Conservation (phyloP, 2,113 vertebrate genomes). For the Gavialis gangeticus region DNA sequence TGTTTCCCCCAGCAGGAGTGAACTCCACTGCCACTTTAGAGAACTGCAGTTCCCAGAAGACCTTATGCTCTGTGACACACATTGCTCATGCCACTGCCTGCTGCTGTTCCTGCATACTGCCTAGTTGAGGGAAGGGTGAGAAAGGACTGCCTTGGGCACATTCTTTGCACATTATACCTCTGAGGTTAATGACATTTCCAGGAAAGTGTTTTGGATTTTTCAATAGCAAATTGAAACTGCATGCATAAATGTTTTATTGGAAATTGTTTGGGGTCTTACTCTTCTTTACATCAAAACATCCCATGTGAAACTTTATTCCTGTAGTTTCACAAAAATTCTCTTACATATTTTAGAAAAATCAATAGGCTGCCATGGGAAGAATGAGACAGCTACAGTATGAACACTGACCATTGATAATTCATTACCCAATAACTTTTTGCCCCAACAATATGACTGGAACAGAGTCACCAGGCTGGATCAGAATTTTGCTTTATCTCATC, state of each 20-base stretch:
- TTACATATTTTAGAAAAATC: not conserved
- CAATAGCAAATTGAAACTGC: accelerated
- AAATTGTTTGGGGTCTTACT: not conserved
- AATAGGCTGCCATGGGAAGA: not conserved
- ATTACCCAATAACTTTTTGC: not conserved
- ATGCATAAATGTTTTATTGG: not conserved
- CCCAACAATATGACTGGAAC: not conserved
- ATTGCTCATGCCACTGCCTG: no score
- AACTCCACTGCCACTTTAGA: no score
- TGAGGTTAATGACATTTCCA: not conserved
- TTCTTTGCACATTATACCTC: no score
- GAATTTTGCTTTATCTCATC: not conserved
- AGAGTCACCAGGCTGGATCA: not conserved
- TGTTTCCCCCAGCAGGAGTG: no score
- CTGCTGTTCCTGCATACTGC: no score
- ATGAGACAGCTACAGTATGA: not conserved
- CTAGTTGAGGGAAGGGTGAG: no score
- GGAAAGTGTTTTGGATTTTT: not conserved
- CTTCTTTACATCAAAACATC: not conserved
- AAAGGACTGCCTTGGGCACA: no score
- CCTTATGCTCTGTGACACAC: no score
- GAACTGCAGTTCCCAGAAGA: no score
- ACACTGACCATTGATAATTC: not conserved
- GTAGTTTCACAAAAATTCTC: not conserved
- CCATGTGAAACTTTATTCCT: accelerated